Evolutionary conservation across 1,140 invertebrate genomes (phyloP), one percentile per base, ranked within the genome.

Genomic region (Oryzaephilus surinamensis): DNA sequence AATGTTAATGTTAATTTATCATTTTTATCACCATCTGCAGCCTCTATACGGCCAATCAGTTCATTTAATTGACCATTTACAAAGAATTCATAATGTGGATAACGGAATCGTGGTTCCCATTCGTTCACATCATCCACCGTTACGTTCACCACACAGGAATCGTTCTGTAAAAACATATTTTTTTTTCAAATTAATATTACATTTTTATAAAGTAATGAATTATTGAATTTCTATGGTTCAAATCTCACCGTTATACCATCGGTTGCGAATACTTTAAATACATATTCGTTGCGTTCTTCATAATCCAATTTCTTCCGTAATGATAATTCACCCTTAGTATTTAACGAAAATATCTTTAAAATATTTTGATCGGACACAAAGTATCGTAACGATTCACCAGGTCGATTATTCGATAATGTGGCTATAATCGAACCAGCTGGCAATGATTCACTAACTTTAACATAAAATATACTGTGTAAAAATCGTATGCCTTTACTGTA

Each of bases 41-140:
- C 84, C 61, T 82, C 77, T 14, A 89, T 69, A 48, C 69, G 70
- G 15, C 84, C 86, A 18, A 81, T 64, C 42, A 55, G 50, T 44
- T 64, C 58, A 58, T 69, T 67, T 39, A 48, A 64, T 38, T 46
- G 59, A 41, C 64, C 71, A 32, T 63, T 70, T 41, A 76, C 74
- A 54, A 73, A 76, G 59, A 88, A 93, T 65, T 89, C 84, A 55
- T 92, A 94, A 55, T 86, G 79, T 0, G 83, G 76, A 61, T 85
- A 81, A 1, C 83, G 72, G 65, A 95, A 93, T 19, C 85, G 70
- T 1, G 90, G 90, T 61, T 91, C 87, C 85, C 85, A 90, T 58
- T 94, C 89, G 57, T 95, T 95, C 0, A 91, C 82, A 60, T 93
- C 84, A 47, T 86, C 65, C 2, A 95, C 80, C 0, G 79, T 77